Evolutionary conservation across 92 coral and sea anemone species (phyloP).

Genomic region (Meandrina meandrites): DNA sequence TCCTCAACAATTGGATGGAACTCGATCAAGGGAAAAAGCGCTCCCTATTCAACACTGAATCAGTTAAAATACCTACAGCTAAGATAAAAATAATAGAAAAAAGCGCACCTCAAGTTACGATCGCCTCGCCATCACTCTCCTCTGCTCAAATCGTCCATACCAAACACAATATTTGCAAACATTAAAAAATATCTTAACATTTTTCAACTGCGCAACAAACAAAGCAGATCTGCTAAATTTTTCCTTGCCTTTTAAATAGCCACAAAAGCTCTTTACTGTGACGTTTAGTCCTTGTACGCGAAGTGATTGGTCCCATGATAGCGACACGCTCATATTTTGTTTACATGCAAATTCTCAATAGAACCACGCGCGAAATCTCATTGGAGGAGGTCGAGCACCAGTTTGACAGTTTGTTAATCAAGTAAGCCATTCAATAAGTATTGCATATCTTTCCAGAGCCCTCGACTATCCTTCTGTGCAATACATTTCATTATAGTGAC

Average conservation of each 20-base stretch:
- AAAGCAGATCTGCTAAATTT: background rate
- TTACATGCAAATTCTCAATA: background rate
- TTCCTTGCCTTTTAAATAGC: background rate
- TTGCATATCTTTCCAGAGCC: background rate
- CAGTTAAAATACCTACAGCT: background rate
- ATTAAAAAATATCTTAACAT: background rate
- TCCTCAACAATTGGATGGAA: background rate
- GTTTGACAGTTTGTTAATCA: background rate
- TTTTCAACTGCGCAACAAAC: constrained; percentile 7
- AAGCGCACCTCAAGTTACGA: constrained; percentile 15
- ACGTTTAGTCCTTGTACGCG: background rate
- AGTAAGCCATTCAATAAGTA: background rate
- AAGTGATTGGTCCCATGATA: constrained; percentile 6
- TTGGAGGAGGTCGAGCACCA: background rate
- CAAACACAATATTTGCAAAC: background rate
- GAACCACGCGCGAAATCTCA: background rate
- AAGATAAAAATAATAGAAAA: too few relatives aligned
- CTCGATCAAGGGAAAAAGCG: background rate
- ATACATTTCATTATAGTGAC: background rate
- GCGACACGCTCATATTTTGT: background rate
- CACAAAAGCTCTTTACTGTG: background rate
- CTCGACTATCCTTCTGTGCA: background rate
- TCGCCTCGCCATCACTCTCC: background rate
- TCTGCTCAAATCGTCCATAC: background rate
- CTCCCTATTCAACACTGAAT: background rate